Evolutionary conservation across 2,888 invertebrate species (phyloP).

Genomic region (Drosophila quinaria): DNA sequence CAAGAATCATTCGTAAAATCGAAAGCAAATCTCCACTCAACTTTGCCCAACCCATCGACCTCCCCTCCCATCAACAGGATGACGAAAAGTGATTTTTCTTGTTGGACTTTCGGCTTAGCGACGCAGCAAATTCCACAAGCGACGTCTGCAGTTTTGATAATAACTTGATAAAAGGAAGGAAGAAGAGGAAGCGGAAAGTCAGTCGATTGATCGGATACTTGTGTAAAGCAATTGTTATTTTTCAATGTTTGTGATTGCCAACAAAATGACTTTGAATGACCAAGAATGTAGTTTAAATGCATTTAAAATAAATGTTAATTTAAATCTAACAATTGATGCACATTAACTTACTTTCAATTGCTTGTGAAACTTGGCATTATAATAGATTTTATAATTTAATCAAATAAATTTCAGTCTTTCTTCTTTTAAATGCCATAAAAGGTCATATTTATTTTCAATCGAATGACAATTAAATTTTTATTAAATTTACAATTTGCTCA

Average conservation of each 20-base stretch:
- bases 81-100: constrained; percentile 79
- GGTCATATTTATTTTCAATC: constrained; percentile 10
- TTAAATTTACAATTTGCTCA: constrained; percentile 25
- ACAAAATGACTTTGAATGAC: constrained; percentile 21
- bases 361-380: neutral
- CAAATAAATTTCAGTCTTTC: neutral
- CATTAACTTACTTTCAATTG: neutral
- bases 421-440: neutral
- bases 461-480: constrained; percentile 23
- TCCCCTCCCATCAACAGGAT: neutral
- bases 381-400: neutral
- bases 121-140: constrained; percentile 61
- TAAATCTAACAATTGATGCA: constrained; percentile 1
- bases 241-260: constrained; percentile 23
- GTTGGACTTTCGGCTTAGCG: constrained; percentile 73
- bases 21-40: constrained; percentile 64
- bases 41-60: constrained; percentile 6
- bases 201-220: constrained; percentile 47
- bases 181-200: constrained; percentile 13
- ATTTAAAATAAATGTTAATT: neutral
- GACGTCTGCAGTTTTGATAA: constrained; percentile 62
- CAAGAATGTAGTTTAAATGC: neutral
- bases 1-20: constrained; percentile 60
- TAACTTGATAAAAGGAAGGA: constrained; percentile 42
- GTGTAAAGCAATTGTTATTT: constrained; percentile 25